Conservation (phyloP, 1,140 invertebrate genomes). For the Panulirus ornatus region DNA sequence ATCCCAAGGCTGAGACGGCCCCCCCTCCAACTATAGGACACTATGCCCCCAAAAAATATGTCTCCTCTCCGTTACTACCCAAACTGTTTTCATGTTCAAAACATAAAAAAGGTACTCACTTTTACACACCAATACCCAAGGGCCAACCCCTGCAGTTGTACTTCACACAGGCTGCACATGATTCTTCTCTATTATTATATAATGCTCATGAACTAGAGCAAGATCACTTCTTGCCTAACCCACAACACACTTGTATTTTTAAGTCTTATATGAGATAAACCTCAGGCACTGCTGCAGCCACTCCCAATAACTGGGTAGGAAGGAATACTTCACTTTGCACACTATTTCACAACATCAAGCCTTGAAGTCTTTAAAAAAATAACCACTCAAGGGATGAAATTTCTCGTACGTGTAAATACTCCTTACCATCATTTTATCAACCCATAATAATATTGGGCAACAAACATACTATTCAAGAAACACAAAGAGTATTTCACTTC, state of each 20-base stretch:
- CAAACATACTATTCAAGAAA: neutral
- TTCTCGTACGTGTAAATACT: neutral
- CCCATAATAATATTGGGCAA: neutral
- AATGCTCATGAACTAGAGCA: slow-evolving; percentile 5
- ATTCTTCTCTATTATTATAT: neutral
- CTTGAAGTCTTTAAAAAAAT: slow-evolving; percentile 6
- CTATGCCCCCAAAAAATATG: neutral
- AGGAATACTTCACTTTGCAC: slow-evolving; percentile 2
- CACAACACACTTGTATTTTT: slow-evolving; percentile 1
- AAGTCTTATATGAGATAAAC: slow-evolving; percentile 39
- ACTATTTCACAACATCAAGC: neutral
- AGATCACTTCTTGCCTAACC: neutral
- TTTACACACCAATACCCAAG: slow-evolving; percentile 6
- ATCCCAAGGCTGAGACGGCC: slow-evolving; percentile 69
- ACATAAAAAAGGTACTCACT: slow-evolving; percentile 21
- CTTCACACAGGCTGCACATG: slow-evolving; percentile 18
- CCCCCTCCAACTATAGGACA: neutral
- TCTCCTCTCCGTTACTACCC: neutral
- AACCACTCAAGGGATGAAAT: slow-evolving; percentile 3
- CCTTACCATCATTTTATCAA: neutral
- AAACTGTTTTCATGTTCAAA: slow-evolving; percentile 16
- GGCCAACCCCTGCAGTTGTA: slow-evolving; percentile 35
- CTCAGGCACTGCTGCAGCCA: slow-evolving; percentile 17
- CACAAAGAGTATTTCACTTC: neutral
- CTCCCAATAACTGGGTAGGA: slow-evolving; percentile 4